A percentile compares a stretch with the other conserved stretches of the same genome.
These are phyloP conservation scores for Sinonovacula constricta DNA, from an alignment of 1,140 invertebrate species.

Conservation along the genomic window DNA sequence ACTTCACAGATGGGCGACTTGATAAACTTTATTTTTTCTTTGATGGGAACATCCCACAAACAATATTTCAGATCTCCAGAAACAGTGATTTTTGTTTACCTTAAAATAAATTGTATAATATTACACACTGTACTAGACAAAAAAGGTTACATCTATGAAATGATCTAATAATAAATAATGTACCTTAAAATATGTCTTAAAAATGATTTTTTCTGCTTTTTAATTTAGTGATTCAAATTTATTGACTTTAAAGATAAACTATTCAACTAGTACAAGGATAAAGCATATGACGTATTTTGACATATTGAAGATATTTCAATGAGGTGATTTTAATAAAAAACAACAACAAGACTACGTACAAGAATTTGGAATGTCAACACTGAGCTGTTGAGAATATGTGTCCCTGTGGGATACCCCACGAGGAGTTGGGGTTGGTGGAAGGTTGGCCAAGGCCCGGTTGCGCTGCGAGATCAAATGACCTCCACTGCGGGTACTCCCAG, in stretches of 20 bases:
- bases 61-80: no score
- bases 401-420: conserved; percentile 23
- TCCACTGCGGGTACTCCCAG: conserved; percentile 68
- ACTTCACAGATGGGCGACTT: no score
- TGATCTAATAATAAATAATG: no score
- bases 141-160: no score
- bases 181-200: no score
- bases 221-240: no score
- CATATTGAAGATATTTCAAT: neutral
- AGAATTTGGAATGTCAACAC: conserved; percentile 70
- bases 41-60: no score
- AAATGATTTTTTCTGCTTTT: no score
- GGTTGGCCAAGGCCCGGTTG: conserved; percentile 50
- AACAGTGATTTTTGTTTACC: no score
- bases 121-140: no score
- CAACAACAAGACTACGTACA: conserved; percentile 17
- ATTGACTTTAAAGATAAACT: neutral
- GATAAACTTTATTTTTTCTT: no score
- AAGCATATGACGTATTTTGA: neutral
- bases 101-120: no score
- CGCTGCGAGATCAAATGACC: conserved; percentile 20
- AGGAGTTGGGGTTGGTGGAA: conserved; percentile 57
- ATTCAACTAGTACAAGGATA: neutral
- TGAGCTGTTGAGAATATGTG: conserved; percentile 54
- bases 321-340: neutral